Evolutionary conservation across 2,888 invertebrate genomes (phyloP).

Genomic region (Phortica magna): DNA sequence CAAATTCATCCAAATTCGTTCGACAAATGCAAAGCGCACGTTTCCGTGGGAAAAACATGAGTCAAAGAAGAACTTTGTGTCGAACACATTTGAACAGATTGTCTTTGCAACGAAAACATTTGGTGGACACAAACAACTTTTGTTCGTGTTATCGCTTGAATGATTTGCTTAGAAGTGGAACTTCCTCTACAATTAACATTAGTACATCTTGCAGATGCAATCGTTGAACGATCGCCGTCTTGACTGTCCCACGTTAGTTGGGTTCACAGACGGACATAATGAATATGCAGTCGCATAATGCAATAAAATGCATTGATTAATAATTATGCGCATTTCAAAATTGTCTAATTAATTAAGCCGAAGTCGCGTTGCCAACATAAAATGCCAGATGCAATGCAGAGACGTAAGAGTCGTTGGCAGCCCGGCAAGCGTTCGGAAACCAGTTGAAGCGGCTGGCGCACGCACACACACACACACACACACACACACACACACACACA

Average conservation of each 20-base stretch:
- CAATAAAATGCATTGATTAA: not conserved
- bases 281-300: not conserved
- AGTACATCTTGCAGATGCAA: too few species aligned
- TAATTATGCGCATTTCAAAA: not conserved
- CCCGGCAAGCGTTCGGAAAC: not conserved
- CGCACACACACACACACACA: too few species aligned
- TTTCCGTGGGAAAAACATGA: not conserved
- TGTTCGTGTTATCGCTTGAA: too few species aligned
- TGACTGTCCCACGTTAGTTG: not conserved
- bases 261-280: too few species aligned
- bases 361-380: not conserved
- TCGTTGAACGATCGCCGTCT: too few species aligned
- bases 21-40: not conserved
- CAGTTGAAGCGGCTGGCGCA: not conserved
- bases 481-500: not conserved
- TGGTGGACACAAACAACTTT: too few species aligned
- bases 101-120: too few species aligned
- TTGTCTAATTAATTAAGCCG: not conserved
- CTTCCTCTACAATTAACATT: too few species aligned
- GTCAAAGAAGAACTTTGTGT: too few species aligned
- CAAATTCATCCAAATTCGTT: not conserved
- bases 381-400: not conserved
- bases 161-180: too few species aligned
- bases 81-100: too few species aligned
- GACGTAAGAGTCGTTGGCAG: not conserved